Conservation (phyloP, 2,797 vertebrate species). For the Tadarida brasiliensis region DNA sequence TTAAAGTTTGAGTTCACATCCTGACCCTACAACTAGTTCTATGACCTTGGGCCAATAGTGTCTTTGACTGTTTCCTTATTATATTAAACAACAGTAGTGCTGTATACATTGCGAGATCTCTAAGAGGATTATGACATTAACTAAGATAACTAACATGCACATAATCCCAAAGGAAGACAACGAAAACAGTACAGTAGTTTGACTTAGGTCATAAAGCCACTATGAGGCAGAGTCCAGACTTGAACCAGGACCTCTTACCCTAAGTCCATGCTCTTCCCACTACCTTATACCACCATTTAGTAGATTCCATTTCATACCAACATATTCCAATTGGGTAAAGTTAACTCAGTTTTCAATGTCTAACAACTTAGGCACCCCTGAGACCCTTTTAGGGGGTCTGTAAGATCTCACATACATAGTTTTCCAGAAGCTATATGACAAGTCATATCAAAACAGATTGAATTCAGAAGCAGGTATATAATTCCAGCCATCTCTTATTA, state of each 20-base stretch:
- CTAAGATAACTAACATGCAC: background rate
- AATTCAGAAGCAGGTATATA: background rate
- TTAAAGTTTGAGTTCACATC: background rate
- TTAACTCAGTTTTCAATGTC: conserved; percentile 41
- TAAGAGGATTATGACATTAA: background rate
- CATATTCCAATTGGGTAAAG: background rate
- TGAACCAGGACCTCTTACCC: background rate
- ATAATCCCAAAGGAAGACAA: background rate
- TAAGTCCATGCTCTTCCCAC: background rate
- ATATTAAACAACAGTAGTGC: background rate
- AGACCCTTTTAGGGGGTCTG: background rate
- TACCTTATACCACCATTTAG: background rate
- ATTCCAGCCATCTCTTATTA: background rate
- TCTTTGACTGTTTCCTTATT: background rate
- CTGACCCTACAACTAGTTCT: background rate
- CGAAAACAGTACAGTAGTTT: background rate
- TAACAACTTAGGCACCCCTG: background rate
- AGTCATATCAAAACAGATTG: background rate
- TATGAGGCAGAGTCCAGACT: background rate
- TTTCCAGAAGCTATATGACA: background rate
- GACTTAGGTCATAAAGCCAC: background rate
- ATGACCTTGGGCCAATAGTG: background rate
- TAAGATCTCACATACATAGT: background rate
- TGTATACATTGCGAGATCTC: background rate
- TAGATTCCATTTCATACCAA: background rate